A percentile compares a stretch with the other conserved stretches of the same genome.
Evolutionary conservation across 2,888 invertebrate species (phyloP).

Genomic region (Drosophila mayaguana): DNA sequence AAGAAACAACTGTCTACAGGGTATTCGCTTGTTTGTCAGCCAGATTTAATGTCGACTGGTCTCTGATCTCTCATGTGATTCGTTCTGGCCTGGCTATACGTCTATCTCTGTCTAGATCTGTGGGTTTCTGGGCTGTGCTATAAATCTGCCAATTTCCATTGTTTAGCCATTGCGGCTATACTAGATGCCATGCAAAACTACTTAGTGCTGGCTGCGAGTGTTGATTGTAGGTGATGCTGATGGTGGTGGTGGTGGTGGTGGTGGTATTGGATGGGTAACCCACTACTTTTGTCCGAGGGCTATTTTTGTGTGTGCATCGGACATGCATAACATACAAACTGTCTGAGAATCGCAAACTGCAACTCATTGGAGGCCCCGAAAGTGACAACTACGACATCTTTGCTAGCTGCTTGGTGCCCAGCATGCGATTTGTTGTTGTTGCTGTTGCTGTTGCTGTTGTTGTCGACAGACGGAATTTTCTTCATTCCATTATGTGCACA

Average conservation of each 20-base stretch:
- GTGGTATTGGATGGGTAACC: slow-evolving; percentile 46
- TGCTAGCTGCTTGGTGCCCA: slow-evolving; percentile 64
- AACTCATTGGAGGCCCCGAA: slow-evolving; percentile 79
- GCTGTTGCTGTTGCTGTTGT: slow-evolving; percentile 52
- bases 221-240: background rate
- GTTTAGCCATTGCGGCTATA: slow-evolving; percentile 61
- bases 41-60: slow-evolving; percentile 43
- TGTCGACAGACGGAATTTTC: slow-evolving; percentile 83
- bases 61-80: slow-evolving; percentile 34
- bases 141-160: slow-evolving; percentile 79
- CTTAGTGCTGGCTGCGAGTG: slow-evolving; percentile 24
- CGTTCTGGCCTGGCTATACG: slow-evolving; percentile 59
- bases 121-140: slow-evolving; percentile 75
- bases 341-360: slow-evolving; percentile 69
- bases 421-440: slow-evolving; percentile 61
- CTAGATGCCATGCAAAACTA: slow-evolving; percentile 46
- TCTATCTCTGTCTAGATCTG: slow-evolving; percentile 49
- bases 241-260: slow-evolving; percentile 32
- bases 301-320: slow-evolving; percentile 82
- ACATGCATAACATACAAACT: slow-evolving; percentile 53
- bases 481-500: slow-evolving; percentile 84
- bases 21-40: background rate
- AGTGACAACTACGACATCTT: slow-evolving; percentile 71
- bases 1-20: background rate
- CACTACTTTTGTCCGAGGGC: slow-evolving; percentile 84